A percentile compares a stretch with the other conserved stretches of the same genome.
phyloP scores from a whole-genome alignment of 1,140 invertebrate species.

The Argopecten irradians region DNA sequence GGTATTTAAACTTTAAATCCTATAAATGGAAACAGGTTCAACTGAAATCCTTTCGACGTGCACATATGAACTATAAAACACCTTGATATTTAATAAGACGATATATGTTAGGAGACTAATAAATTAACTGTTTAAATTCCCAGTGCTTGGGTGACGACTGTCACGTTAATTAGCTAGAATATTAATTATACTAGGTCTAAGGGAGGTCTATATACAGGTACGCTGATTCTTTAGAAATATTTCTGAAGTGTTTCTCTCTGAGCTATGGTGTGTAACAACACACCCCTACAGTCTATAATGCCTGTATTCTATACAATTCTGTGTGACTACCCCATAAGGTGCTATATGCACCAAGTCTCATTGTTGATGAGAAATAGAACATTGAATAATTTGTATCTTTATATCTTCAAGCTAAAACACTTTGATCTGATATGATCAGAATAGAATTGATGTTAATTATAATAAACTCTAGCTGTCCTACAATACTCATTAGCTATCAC shows the following conservation, averaged over 20 bases:
- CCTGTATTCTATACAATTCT: not conserved
- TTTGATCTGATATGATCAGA: not conserved
- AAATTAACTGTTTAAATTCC: not conserved
- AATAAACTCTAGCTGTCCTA: not conserved
- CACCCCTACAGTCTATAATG: not conserved
- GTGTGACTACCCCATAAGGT: not conserved
- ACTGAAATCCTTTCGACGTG: not conserved
- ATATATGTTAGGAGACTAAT: not conserved
- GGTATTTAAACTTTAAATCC: conserved; percentile 12
- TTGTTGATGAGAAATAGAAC: not conserved
- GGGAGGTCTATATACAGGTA: conserved; percentile 1
- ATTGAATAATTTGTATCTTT: not conserved
- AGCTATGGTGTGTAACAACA: not conserved
- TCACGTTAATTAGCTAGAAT: not conserved
- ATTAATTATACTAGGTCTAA: not conserved
- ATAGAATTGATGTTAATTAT: not conserved
- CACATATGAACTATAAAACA: not conserved
- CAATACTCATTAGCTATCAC: not conserved
- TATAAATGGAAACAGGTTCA: not conserved
- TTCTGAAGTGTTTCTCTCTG: not conserved
- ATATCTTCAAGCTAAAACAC: not conserved
- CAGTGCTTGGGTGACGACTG: not conserved
- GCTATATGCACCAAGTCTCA: not conserved
- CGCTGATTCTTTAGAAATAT: not conserved
- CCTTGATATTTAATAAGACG: not conserved